Percentiles rank a stretch among this genome's conserved stretches.
Conservation (phyloP, 1,140 invertebrate genomes). For the Diorhabda carinulata region DNA sequence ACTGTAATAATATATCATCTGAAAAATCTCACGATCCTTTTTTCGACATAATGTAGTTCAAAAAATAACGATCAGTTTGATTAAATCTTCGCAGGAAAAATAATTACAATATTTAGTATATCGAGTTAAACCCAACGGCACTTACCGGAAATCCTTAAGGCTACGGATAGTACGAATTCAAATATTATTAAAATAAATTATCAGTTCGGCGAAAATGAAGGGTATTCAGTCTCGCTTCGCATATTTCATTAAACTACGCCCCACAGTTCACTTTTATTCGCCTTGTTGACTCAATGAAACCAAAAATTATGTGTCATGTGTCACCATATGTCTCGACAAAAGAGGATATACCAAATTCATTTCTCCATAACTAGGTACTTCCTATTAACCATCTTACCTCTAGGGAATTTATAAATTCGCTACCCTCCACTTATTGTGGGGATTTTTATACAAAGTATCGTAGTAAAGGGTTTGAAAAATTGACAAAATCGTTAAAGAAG, state of each 20-base stretch:
- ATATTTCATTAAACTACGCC: slow-evolving; percentile 1
- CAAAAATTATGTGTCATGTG: slow-evolving; percentile 14
- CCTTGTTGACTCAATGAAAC: slow-evolving; percentile 11
- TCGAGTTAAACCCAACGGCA: neutral
- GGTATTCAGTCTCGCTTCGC: neutral
- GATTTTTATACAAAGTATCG: no score
- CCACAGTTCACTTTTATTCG: slow-evolving; percentile 12
- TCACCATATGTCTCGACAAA: slow-evolving; percentile 4
- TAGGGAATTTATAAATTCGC: no score
- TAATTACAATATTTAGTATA: no score
- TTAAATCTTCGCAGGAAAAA: no score
- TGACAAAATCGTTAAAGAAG: no score
- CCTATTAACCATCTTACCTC: neutral
- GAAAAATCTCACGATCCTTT: no score
- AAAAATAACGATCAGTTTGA: no score
- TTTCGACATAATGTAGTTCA: no score
- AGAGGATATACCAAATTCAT: neutral
- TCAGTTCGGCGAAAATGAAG: slow-evolving; percentile 1
- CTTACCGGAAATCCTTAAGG: slow-evolving; percentile 6
- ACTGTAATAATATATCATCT: no score
- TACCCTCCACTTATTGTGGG: no score
- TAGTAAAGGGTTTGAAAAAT: no score
- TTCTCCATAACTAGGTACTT: neutral
- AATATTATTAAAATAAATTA: slow-evolving; percentile 5
- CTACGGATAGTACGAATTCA: slow-evolving; percentile 3